Conservation (phyloP, 2,797 vertebrate genomes). For the Clarias laeviceps region DNA sequence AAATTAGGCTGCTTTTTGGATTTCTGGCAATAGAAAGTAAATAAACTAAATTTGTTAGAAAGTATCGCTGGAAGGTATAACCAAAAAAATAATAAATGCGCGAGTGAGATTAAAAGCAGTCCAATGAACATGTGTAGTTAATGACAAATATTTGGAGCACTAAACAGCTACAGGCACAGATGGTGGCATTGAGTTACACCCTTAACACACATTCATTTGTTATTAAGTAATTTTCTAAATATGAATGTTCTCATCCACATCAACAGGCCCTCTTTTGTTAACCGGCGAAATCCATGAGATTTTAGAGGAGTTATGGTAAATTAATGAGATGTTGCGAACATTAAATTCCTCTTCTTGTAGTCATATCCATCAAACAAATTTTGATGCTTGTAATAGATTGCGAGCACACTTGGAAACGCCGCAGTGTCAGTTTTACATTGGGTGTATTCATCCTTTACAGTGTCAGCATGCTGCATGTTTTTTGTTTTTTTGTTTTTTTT, state of each 20-base stretch:
- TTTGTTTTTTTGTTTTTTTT: no score
- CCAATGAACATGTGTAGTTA: background rate
- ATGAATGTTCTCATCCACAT: background rate
- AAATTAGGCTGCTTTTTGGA: background rate
- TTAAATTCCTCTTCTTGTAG: background rate
- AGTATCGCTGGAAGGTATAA: constrained; percentile 9
- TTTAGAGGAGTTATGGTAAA: background rate
- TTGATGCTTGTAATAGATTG: background rate
- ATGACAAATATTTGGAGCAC: constrained; percentile 16
- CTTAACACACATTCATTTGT: background rate
- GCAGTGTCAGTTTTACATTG: background rate
- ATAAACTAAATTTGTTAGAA: background rate
- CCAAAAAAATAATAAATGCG: constrained; percentile 2
- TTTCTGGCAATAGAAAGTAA: background rate
- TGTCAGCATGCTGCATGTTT: background rate
- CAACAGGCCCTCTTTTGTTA: background rate
- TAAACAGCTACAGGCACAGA: constrained; percentile 15
- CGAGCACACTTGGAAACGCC: background rate
- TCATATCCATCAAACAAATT: constrained; percentile 5
- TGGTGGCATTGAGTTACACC: background rate
- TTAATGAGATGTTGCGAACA: constrained; percentile 1
- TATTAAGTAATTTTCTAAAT: background rate
- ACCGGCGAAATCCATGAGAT: background rate
- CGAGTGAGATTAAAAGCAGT: constrained; percentile 10
- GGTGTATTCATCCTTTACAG: background rate